Percentiles rank a stretch among this genome's conserved stretches.
phyloP scores from a whole-genome alignment of 2,797 vertebrate species.

The Parauchenoglanis ngamensis region DNA sequence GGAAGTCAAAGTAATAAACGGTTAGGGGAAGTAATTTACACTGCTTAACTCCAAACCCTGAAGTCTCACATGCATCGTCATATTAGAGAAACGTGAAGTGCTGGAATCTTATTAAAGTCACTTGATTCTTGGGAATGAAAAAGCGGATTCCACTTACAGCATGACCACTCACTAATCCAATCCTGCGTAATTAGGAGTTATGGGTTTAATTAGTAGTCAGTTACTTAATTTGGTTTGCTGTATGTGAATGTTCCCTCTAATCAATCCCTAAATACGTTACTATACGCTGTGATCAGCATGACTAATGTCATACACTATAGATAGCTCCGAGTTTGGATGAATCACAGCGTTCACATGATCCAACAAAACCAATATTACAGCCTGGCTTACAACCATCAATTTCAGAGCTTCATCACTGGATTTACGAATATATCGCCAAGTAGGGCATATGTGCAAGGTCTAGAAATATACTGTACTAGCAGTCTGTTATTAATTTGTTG shows the following conservation, averaged over 20 bases:
- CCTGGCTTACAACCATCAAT: background rate
- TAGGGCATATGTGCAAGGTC: background rate
- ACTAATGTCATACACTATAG: background rate
- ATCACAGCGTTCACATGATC: background rate
- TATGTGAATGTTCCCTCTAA: background rate
- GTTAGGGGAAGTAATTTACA: background rate
- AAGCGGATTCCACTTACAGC: background rate
- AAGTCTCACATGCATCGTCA: background rate
- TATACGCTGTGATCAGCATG: background rate
- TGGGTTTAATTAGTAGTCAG: constrained; percentile 4
- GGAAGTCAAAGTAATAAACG: background rate
- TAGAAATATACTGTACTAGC: background rate
- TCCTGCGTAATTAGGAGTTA: background rate
- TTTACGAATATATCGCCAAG: background rate
- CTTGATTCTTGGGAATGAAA: background rate
- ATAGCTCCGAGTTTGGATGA: too few relatives aligned
- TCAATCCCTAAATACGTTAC: background rate
- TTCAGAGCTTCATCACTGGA: background rate
- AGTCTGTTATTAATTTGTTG: background rate
- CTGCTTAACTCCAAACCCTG: background rate
- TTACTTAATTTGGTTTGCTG: constrained; percentile 9
- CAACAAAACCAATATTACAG: background rate
- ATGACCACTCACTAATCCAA: background rate
- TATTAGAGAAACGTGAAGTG: background rate
- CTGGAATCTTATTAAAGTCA: background rate